Conservation (phyloP, 2,888 invertebrate species). For the Archips xylosteana region DNA sequence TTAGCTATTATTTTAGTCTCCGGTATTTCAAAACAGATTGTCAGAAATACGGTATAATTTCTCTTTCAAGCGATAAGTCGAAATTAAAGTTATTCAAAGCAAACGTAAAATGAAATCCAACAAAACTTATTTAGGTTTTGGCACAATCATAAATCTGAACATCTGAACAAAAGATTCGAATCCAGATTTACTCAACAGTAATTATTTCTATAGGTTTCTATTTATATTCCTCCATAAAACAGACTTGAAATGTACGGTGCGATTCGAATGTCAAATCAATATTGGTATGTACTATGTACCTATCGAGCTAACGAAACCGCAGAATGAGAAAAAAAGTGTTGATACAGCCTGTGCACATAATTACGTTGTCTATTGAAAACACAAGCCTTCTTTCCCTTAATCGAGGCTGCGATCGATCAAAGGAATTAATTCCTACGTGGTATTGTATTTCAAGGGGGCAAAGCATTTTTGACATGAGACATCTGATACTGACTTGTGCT, state of each 20-base stretch:
- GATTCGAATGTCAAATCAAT: not conserved
- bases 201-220: too few relatives aligned
- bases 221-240: not conserved
- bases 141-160: too few relatives aligned
- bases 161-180: too few relatives aligned
- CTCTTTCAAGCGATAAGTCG: too few relatives aligned
- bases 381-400: constrained; percentile 7
- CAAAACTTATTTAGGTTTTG: too few relatives aligned
- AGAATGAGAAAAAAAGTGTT: constrained; percentile 15
- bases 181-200: too few relatives aligned
- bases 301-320: not conserved
- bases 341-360: constrained; percentile 23
- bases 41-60: too few relatives aligned
- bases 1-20: too few relatives aligned
- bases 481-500: constrained; percentile 12
- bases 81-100: too few relatives aligned
- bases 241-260: not conserved
- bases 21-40: too few relatives aligned
- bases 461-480: constrained; percentile 13
- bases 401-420: constrained; percentile 22
- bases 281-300: not conserved
- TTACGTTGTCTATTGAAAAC: constrained; percentile 20
- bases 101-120: too few relatives aligned
- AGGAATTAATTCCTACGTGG: not conserved
- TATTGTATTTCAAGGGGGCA: constrained; percentile 20